Evolutionary conservation across 2,797 vertebrate genomes (phyloP).

Genomic region (Pseudochirops cupreus): DNA sequence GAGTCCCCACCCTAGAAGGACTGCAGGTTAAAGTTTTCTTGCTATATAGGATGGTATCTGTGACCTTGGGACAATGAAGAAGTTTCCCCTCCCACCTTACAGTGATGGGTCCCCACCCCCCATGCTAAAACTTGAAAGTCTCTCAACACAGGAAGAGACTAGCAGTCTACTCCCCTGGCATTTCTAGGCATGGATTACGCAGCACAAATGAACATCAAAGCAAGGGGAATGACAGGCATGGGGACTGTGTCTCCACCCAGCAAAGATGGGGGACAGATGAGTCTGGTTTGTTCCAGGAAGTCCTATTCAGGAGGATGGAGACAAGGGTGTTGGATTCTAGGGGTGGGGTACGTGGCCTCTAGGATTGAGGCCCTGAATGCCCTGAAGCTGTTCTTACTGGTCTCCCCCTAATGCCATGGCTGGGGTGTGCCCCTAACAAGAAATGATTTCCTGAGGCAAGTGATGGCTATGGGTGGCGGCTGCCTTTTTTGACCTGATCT

Average conservation of each 20-base stretch:
- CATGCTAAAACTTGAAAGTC: neutral
- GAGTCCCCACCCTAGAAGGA: neutral
- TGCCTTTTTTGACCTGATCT: neutral
- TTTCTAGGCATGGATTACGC: neutral
- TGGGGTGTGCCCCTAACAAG: neutral
- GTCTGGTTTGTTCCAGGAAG: neutral
- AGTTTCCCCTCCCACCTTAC: neutral
- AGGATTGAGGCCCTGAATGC: neutral
- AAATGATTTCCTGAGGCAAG: neutral
- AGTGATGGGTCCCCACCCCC: neutral
- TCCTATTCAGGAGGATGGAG: neutral
- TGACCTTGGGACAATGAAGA: neutral
- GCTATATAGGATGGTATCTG: neutral
- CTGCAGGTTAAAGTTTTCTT: neutral
- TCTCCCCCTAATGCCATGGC: no score
- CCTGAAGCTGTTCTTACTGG: neutral
- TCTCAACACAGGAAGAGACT: neutral
- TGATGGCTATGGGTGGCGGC: neutral
- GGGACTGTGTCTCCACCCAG: neutral
- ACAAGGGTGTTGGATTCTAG: neutral
- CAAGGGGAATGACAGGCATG: neutral
- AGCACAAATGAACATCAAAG: neutral
- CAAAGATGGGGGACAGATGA: neutral
- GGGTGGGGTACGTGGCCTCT: neutral
- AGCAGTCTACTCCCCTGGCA: no score